These are phyloP conservation scores for Aspidapion aeneum DNA, from an alignment of 2,888 invertebrate species.

Conservation along the genomic window DNA sequence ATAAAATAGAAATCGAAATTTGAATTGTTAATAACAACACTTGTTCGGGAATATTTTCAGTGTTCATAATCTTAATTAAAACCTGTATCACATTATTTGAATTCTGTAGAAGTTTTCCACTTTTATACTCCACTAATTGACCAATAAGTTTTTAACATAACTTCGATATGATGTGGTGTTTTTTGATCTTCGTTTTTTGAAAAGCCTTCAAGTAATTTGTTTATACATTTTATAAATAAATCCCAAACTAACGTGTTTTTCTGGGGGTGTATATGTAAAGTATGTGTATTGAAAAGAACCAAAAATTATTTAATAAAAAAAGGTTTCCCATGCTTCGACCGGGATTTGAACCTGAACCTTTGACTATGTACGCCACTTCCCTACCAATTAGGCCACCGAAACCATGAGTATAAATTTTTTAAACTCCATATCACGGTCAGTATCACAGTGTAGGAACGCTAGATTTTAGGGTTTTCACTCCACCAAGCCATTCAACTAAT, in stretches of 20 bases:
- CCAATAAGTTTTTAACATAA: slow-evolving; percentile 57
- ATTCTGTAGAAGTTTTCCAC: slow-evolving; percentile 61
- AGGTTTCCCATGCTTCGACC: no score
- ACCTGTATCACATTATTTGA: slow-evolving; percentile 57
- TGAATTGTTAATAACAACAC: slow-evolving; percentile 52
- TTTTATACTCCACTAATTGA: slow-evolving; percentile 59
- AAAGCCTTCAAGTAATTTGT: slow-evolving; percentile 31
- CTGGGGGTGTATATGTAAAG: slow-evolving; percentile 59
- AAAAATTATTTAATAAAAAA: no score
- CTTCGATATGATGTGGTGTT: slow-evolving; percentile 25
- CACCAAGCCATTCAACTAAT: no score
- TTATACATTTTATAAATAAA: slow-evolving; percentile 46
- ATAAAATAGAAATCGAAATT: slow-evolving; percentile 57
- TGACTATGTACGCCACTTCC: no score
- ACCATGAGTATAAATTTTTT: no score
- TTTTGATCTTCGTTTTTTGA: slow-evolving; percentile 20
- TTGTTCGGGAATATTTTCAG: slow-evolving; percentile 47
- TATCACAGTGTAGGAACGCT: no score
- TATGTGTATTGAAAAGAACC: no score
- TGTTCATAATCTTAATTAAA: slow-evolving; percentile 53
- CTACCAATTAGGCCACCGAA: no score
- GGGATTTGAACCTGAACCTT: no score
- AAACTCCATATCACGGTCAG: no score
- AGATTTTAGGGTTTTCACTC: no score
- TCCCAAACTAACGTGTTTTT: slow-evolving; percentile 67